These are phyloP conservation scores for Protaetia brevitarsis DNA, from an alignment of 1,140 invertebrate genomes.

Conservation along the genomic window DNA sequence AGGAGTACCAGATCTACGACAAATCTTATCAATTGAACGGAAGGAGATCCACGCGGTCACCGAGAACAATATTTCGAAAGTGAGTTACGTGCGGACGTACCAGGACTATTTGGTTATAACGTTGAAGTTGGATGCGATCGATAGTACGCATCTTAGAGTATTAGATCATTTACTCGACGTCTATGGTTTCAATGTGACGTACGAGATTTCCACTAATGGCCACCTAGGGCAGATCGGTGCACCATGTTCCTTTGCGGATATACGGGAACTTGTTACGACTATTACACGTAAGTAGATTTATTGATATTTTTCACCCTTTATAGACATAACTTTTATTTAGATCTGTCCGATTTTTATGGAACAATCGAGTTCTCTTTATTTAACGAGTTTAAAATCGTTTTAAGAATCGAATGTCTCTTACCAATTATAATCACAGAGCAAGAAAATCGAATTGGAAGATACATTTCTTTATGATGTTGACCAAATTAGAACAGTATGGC, in stretches of 20 bases:
- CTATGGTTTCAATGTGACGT: slow-evolving; percentile 91
- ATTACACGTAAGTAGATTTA: slow-evolving; percentile 42
- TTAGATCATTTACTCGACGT: slow-evolving; percentile 77
- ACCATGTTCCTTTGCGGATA: slow-evolving; percentile 76
- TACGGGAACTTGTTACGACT: slow-evolving; percentile 69
- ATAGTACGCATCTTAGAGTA: slow-evolving; percentile 80
- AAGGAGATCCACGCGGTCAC: slow-evolving; percentile 60
- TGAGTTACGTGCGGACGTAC: slow-evolving; percentile 64
- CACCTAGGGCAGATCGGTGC: slow-evolving; percentile 62
- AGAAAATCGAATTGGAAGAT: no score
- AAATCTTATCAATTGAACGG: slow-evolving; percentile 65
- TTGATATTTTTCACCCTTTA: not conserved
- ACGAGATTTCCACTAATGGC: slow-evolving; percentile 66
- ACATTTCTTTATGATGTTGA: no score
- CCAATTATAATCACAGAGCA: no score
- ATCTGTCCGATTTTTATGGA: no score
- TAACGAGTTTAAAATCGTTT: no score
- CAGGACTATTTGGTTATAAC: slow-evolving; percentile 76
- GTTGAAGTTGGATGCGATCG: slow-evolving; percentile 67
- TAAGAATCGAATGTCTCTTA: no score
- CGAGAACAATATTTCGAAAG: slow-evolving; percentile 67
- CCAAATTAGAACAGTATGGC: no score
- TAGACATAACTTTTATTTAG: no score
- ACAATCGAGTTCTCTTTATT: no score
- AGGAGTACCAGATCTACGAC: slow-evolving; percentile 78